Evolutionary conservation across 1,140 invertebrate genomes (phyloP).

Genomic region (Halyomorpha halys): DNA sequence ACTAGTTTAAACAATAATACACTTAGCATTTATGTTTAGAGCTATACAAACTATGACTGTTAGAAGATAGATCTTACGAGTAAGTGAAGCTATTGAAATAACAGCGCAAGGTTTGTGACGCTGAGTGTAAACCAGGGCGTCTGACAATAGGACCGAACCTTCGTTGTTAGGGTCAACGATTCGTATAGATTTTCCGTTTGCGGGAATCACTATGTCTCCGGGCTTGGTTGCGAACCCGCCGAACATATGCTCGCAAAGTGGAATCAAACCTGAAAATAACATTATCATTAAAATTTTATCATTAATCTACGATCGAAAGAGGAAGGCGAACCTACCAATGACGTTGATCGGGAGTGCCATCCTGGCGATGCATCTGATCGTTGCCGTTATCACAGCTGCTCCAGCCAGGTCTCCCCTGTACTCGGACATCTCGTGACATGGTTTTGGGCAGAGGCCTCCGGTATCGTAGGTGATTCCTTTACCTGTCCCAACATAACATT

Average conservation of each 20-base stretch:
- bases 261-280: conserved; percentile 45
- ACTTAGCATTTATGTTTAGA: not conserved
- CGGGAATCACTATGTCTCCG: conserved; percentile 68
- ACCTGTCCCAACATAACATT: conserved; percentile 32
- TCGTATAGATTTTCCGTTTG: conserved; percentile 75
- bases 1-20: not conserved
- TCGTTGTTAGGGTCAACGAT: conserved; percentile 85
- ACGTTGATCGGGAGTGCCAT: conserved; percentile 65
- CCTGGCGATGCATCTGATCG: conserved; percentile 54
- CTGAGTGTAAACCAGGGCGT: conserved; percentile 72
- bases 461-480: conserved; percentile 86
- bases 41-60: not conserved
- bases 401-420: conserved; percentile 87
- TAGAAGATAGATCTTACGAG: conserved; percentile 12
- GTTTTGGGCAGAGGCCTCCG: conserved; percentile 75
- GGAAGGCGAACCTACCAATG: conserved; percentile 38
- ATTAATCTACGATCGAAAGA: too few relatives aligned
- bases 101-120: conserved; percentile 52
- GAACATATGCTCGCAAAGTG: conserved; percentile 77
- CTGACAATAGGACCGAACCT: conserved; percentile 74
- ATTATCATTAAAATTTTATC: too few relatives aligned
- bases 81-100: conserved; percentile 62
- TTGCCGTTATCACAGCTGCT: conserved; percentile 62
- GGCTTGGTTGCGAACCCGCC: conserved; percentile 72
- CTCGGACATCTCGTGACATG: conserved; percentile 56